phyloP scores from a whole-genome alignment of 2,888 invertebrate genomes.

The Tethea ocularis region DNA sequence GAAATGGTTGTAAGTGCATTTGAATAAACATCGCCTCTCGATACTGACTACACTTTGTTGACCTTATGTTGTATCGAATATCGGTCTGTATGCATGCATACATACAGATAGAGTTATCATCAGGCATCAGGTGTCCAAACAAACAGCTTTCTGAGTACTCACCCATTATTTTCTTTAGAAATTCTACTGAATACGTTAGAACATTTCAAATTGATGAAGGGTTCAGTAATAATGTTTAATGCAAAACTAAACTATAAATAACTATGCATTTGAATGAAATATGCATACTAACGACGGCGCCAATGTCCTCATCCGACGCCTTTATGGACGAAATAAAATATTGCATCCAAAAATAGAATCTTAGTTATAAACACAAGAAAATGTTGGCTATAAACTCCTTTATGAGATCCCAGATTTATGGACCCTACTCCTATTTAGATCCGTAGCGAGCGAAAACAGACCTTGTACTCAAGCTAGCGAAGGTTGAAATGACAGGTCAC shows the following conservation, averaged over 20 bases:
- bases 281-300: conserved; percentile 28
- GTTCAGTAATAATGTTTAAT: conserved; percentile 20
- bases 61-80: conserved; percentile 74
- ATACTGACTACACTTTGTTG: conserved; percentile 75
- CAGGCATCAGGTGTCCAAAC: conserved; percentile 74
- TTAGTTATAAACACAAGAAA: conserved; percentile 54
- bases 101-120: conserved; percentile 68
- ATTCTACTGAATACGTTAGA: conserved; percentile 5
- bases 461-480: conserved; percentile 41
- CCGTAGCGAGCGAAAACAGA: conserved; percentile 40
- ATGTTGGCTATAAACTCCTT: conserved; percentile 58
- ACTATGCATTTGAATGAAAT: conserved; percentile 23
- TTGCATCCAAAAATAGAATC: conserved; percentile 52
- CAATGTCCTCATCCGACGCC: conserved; percentile 29
- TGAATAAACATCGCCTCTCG: conserved; percentile 78
- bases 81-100: conserved; percentile 47
- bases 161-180: conserved; percentile 23
- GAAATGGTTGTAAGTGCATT: conserved; percentile 76
- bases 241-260: conserved; percentile 23
- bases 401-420: conserved; percentile 58
- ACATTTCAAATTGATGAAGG: conserved; percentile 8
- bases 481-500: conserved; percentile 45
- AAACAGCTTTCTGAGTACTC: conserved; percentile 27
- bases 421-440: conserved; percentile 31
- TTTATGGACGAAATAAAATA: conserved; percentile 46